Percentiles rank a stretch among this genome's conserved stretches.
Evolutionary conservation across 2,888 invertebrate genomes (phyloP).

Genomic region (Meta bourneti): DNA sequence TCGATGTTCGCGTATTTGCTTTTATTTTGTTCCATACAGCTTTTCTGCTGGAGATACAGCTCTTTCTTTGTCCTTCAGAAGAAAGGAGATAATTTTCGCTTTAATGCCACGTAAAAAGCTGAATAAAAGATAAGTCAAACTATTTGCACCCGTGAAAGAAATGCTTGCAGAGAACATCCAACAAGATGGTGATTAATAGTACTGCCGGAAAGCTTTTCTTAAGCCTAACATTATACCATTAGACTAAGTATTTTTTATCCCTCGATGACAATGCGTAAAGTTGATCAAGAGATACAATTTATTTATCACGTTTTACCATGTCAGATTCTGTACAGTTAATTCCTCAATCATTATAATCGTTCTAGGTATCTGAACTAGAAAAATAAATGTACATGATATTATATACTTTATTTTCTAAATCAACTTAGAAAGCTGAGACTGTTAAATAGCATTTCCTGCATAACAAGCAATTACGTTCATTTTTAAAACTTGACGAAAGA

Average conservation of each 20-base stretch:
- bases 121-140: neutral
- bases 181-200: constrained; percentile 1
- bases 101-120: neutral
- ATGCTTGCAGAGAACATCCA: neutral
- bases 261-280: no score
- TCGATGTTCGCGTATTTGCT: neutral
- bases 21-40: neutral
- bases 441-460: no score
- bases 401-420: no score
- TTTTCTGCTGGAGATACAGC: neutral
- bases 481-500: no score
- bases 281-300: no score
- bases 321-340: no score
- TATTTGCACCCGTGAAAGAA: neutral
- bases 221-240: neutral
- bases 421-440: no score
- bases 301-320: no score
- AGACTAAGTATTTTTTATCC: neutral
- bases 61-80: neutral
- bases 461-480: no score
- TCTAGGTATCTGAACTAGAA: no score
- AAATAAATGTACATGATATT: no score
- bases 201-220: neutral
- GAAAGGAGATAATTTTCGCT: neutral
- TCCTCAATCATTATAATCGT: no score